Percentiles rank a stretch among this genome's conserved stretches.
phyloP scores from a whole-genome alignment of 2,113 vertebrate genomes.

The Lophochroa leadbeateri region DNA sequence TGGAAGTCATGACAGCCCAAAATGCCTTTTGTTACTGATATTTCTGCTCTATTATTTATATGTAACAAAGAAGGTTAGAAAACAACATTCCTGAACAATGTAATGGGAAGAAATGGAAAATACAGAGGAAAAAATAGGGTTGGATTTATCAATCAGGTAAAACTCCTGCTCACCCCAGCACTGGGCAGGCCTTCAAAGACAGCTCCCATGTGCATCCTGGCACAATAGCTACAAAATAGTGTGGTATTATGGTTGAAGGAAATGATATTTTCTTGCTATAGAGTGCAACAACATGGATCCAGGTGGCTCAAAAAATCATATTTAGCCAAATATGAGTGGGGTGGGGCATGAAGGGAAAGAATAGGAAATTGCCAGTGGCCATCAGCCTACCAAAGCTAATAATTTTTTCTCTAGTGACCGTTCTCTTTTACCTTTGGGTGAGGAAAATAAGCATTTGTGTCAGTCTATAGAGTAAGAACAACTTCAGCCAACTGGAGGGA shows the following conservation, averaged over 20 bases:
- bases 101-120: not conserved
- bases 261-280: not conserved
- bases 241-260: fast-evolving
- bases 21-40: not conserved
- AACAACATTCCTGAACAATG: not conserved
- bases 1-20: not conserved
- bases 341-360: not conserved
- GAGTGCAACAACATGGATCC: not conserved
- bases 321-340: not conserved
- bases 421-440: not conserved
- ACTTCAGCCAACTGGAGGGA: not conserved
- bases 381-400: not conserved
- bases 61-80: not conserved
- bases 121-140: not conserved
- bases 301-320: not conserved
- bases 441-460: not conserved
- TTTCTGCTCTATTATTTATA: not conserved
- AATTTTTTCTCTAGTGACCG: not conserved
- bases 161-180: not conserved
- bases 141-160: not conserved
- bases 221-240: not conserved
- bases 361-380: not conserved
- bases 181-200: not conserved
- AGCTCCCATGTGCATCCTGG: not conserved
- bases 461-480: not conserved